Evolutionary conservation across 2,113 vertebrate species (phyloP), one percentile per base, ranked within the genome.

Genomic region (Syrrhaptes paradoxus): DNA sequence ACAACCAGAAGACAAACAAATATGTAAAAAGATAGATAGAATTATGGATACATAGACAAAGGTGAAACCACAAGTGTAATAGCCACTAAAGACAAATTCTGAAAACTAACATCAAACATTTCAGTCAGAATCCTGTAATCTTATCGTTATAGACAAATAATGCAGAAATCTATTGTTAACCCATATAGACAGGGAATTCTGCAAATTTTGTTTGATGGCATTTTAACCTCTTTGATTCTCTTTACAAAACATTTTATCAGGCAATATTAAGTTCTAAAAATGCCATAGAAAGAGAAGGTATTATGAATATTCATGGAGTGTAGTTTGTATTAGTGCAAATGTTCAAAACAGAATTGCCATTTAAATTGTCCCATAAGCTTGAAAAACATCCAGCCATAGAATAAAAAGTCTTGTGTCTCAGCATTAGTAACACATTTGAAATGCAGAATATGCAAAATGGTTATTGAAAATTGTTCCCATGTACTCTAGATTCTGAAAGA

Each of bases 351-450:
- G 8, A 93, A 67, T 74, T 85, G 55, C n/a, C 29, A 80, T 75
- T 90, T 77, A 54, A 79, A 85, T 89, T 82, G 49, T 87, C 52
- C 87, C 70, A 54, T 62, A 58, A 73, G 36, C 90, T 86, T 90
- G 95, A 92, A 97, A 96, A 96, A 66, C 59, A 66, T 91, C 77
- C 89, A 89, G 25, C 16, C 20, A 66, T 63, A 38, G 79, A 92
- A 84, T 86, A 90, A 88, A 97, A 90, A 62, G 10, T 78, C 36
- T 70, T 62, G 46, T 83, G 51, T 91, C 70, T 91, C 81, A 93
- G 43, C 12, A 51, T 61, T 85, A 82, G 55, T 54, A 91, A 83
- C 3, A 6, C 85, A 90, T 96, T 80, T 87, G 55, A 43, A 84
- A 94, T 70, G 67, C 46, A 76, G 55, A 94, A 89, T 84, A 90